A percentile compares a stretch with the other conserved stretches of the same genome.
Conservation (phyloP, 2,113 vertebrate genomes). For the Chloropsis cyanopogon region DNA sequence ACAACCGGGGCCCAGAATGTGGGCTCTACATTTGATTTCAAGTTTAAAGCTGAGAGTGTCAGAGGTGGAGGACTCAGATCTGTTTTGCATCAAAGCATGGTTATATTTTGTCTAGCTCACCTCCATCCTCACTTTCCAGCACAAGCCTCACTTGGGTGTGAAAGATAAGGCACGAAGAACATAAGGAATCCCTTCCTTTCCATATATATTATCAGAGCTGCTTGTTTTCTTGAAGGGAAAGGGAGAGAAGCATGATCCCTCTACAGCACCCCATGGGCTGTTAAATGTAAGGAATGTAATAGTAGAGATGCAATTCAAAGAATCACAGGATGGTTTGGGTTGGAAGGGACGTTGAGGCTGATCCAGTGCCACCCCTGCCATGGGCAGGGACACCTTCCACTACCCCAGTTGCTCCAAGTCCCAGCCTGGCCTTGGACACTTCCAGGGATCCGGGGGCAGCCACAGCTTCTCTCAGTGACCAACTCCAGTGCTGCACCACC, state of each 20-base stretch:
- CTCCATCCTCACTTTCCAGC: neutral
- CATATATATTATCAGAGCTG: neutral
- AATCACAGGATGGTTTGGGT: neutral
- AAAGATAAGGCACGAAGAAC: neutral
- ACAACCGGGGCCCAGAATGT: neutral
- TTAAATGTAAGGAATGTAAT: neutral
- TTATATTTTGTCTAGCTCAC: neutral
- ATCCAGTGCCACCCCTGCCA: neutral
- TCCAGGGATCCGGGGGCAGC: neutral
- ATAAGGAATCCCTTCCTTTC: neutral
- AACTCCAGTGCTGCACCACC: neutral
- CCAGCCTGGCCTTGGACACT: accelerated
- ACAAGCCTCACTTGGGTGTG: neutral
- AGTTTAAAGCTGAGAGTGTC: neutral
- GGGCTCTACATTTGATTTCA: neutral
- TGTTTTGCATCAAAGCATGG: neutral
- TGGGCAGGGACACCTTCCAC: neutral
- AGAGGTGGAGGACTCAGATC: neutral
- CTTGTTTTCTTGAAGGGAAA: neutral
- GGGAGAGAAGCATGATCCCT: neutral
- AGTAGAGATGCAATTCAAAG: neutral
- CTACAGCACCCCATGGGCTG: neutral
- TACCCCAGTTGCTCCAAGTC: neutral
- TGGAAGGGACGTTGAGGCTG: neutral
- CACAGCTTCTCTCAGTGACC: neutral